Percentiles rank a stretch among this genome's conserved stretches.
These are phyloP conservation scores for Heteromurus nitidus DNA, from an alignment of 2,888 invertebrate species.

Conservation along the genomic window DNA sequence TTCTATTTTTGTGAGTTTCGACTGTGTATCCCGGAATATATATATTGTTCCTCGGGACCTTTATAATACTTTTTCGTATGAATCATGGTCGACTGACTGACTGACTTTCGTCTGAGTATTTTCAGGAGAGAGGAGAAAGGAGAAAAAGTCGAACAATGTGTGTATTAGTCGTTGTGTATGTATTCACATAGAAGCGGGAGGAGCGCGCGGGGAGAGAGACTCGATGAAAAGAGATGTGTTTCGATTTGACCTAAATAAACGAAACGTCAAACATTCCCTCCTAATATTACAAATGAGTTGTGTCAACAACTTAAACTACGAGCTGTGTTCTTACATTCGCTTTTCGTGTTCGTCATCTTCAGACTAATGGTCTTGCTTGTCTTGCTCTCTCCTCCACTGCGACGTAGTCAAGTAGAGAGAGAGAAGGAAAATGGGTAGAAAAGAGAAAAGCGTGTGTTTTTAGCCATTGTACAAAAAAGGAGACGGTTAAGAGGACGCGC, in stretches of 20 bases:
- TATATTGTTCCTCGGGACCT: conserved; percentile 40
- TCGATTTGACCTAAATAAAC: conserved; percentile 57
- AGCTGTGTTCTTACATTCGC: conserved; percentile 6
- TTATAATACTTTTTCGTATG: conserved; percentile 25
- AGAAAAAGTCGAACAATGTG: no score
- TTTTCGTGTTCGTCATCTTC: conserved; percentile 22
- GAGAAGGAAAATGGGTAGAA: no score
- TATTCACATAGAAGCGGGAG: neutral
- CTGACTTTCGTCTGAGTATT: no score
- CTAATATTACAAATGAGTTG: conserved; percentile 59
- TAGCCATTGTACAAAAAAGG: no score
- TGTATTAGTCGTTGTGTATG: no score
- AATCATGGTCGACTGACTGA: conserved; percentile 34
- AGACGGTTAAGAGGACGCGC: no score
- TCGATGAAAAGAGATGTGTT: conserved; percentile 29
- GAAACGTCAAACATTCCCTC: conserved; percentile 54
- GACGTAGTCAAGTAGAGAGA: no score
- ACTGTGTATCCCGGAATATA: no score
- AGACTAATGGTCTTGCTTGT: conserved; percentile 11
- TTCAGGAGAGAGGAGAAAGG: no score
- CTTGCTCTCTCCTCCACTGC: no score
- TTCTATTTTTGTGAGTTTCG: conserved; percentile 40
- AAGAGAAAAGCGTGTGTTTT: no score
- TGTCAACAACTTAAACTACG: conserved; percentile 56
- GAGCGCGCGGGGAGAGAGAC: neutral